These are phyloP conservation scores for Melanerpes aurifrons DNA, from an alignment of 2,113 vertebrate genomes.

Conservation along the genomic window DNA sequence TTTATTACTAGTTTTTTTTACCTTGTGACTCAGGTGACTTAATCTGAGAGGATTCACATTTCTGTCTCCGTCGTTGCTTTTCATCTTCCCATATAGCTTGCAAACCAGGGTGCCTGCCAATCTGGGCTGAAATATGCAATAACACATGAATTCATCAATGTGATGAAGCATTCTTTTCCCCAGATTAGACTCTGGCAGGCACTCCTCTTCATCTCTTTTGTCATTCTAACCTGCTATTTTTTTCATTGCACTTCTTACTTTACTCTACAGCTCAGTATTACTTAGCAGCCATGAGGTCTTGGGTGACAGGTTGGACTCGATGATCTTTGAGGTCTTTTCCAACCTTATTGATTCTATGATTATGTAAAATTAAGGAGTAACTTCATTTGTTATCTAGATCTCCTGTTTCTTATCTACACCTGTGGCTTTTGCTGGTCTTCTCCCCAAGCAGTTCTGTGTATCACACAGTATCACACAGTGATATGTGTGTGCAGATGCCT, in stretches of 20 bases:
- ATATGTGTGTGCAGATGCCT: not conserved
- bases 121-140: conserved; percentile 84
- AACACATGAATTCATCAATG: conserved; percentile 31
- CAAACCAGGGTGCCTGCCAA: conserved; percentile 93
- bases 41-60: conserved; percentile 88
- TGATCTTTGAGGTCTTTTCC: no score
- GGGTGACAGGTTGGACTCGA: no score
- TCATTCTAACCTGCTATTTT: not conserved
- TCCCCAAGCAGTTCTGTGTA: not conserved
- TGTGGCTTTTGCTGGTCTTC: not conserved
- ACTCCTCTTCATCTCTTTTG: not conserved
- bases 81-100: conserved; percentile 99
- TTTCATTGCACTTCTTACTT: not conserved
- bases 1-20: conserved; percentile 37
- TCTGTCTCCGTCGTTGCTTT: conserved; percentile 90
- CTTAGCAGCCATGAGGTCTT: no score
- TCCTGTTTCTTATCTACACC: not conserved
- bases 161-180: not conserved
- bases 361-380: not conserved
- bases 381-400: not conserved
- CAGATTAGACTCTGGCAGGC: not conserved
- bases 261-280: not conserved
- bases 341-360: no score
- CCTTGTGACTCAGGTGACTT: conserved; percentile 90
- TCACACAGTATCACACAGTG: no score